phyloP scores from a whole-genome alignment of 2,888 invertebrate genomes.

The Polyommatus icarus region DNA sequence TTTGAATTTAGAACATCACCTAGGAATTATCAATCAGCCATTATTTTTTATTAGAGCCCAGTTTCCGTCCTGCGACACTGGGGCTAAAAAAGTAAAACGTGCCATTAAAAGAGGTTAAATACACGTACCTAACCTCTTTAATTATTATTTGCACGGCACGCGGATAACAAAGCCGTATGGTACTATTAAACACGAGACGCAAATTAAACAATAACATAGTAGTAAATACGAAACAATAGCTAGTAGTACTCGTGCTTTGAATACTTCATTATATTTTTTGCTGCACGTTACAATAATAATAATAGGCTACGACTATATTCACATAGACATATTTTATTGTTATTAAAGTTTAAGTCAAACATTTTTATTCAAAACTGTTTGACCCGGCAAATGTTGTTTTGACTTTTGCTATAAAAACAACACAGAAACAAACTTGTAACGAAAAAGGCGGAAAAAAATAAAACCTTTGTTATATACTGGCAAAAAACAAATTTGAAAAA shows the following conservation, averaged over 20 bases:
- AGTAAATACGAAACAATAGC: conserved; percentile 26
- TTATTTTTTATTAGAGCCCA: background rate
- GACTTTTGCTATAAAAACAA: background rate
- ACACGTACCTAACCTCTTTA: background rate
- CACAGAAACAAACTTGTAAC: background rate
- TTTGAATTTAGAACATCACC: background rate
- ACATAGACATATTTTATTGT: background rate
- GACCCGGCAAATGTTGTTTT: background rate
- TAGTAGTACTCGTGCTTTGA: conserved; percentile 11
- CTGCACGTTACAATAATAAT: background rate
- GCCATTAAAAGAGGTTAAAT: background rate
- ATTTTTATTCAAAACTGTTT: background rate
- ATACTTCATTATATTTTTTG: conserved; percentile 16
- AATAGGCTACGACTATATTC: background rate
- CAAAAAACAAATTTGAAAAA: background rate
- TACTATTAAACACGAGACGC: conserved; percentile 15
- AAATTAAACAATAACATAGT: conserved; percentile 29
- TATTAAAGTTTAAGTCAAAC: no score
- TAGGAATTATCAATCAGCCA: background rate
- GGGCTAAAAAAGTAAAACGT: background rate
- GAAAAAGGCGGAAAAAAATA: background rate
- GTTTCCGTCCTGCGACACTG: background rate
- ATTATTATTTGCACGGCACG: conserved; percentile 12
- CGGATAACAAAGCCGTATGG: background rate
- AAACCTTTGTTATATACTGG: background rate